Evolutionary conservation across 2,113 vertebrate genomes (phyloP).

Genomic region (Brienomyrus longianalis): DNA sequence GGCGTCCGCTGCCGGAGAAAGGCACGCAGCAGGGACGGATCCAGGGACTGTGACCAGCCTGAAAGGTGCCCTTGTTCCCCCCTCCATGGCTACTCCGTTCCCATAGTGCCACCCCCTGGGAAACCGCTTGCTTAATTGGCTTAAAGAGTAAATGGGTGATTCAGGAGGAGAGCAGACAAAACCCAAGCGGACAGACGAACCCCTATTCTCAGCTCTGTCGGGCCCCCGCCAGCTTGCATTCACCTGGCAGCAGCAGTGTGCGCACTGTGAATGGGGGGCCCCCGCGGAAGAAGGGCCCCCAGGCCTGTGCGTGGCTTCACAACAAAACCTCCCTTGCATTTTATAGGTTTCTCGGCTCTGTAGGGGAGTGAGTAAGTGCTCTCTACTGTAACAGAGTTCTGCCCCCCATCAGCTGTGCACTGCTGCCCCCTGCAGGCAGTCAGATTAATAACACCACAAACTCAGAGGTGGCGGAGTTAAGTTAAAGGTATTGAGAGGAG

Average conservation of each 20-base stretch:
- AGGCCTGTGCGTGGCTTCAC: not conserved
- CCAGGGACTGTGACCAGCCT: not conserved
- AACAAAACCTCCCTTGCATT: not conserved
- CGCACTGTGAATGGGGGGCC: not conserved
- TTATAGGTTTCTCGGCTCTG: not conserved
- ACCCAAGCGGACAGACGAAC: not conserved
- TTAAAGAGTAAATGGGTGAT: not conserved
- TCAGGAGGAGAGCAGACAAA: not conserved
- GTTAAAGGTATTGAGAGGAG: not conserved
- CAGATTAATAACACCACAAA: not conserved
- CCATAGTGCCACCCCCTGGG: not conserved
- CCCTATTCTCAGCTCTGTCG: not conserved
- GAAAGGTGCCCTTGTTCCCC: not conserved
- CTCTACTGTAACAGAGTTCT: not conserved
- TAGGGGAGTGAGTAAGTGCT: not conserved
- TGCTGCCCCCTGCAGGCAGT: conserved; percentile 3
- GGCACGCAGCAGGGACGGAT: not conserved
- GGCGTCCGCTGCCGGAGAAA: not conserved
- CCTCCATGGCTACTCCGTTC: not conserved
- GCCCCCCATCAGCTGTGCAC: not conserved
- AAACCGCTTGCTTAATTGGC: not conserved
- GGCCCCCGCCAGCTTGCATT: not conserved
- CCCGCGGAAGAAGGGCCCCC: not conserved
- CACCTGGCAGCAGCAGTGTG: not conserved
- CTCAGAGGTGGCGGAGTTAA: not conserved